Evolutionary conservation across 1,140 invertebrate genomes (phyloP).

Genomic region (Sipha flava): DNA sequence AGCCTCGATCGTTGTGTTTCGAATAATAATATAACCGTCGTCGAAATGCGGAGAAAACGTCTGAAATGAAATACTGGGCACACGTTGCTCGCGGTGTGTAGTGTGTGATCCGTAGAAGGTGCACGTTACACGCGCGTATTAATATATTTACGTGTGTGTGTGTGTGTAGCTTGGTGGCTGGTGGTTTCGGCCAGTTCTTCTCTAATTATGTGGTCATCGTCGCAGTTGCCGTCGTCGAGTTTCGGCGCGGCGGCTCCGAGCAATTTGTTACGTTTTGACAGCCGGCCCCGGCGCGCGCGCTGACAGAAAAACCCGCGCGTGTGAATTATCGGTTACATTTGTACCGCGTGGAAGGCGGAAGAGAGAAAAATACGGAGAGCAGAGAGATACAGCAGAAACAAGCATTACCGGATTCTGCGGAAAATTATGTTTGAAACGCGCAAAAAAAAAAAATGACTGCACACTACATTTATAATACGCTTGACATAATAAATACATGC

Average conservation of each 20-base stretch:
- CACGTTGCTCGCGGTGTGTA: too few species aligned
- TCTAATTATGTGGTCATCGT: slow-evolving; percentile 18
- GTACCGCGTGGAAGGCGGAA: background rate
- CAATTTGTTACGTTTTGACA: slow-evolving; percentile 27
- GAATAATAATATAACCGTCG: too few species aligned
- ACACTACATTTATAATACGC: background rate
- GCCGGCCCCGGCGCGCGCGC: background rate
- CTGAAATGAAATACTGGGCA: too few species aligned
- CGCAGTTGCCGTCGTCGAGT: background rate
- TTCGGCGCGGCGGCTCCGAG: background rate
- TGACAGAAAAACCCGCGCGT: background rate
- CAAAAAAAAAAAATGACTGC: background rate
- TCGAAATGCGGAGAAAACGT: too few species aligned
- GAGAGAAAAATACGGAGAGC: background rate
- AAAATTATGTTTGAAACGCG: background rate
- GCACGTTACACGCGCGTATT: too few species aligned
- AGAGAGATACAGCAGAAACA: too few species aligned
- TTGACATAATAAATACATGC: background rate
- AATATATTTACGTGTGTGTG: too few species aligned
- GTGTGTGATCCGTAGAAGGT: too few species aligned
- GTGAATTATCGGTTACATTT: slow-evolving; percentile 24
- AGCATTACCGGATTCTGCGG: slow-evolving; percentile 19
- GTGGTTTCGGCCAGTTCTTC: background rate
- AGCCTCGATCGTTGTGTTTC: too few species aligned
- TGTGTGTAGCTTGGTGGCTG: too few species aligned